These are phyloP conservation scores for Potorous gilbertii DNA, from an alignment of 2,797 vertebrate species.

Conservation along the genomic window DNA sequence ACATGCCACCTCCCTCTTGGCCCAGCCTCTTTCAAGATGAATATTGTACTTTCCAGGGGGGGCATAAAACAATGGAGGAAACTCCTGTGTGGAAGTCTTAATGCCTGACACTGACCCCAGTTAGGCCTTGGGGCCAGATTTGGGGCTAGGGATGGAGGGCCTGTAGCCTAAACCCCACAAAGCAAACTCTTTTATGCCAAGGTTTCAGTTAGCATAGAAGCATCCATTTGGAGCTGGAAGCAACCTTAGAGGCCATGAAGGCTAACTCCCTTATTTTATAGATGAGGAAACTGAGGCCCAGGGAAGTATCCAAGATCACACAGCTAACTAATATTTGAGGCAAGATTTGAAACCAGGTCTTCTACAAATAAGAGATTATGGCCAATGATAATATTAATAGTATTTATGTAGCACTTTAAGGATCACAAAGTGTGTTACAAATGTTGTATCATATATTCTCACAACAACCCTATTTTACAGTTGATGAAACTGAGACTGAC, in stretches of 20 bases:
- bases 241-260: not conserved
- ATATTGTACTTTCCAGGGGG: slow-evolving; percentile 38
- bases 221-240: not conserved
- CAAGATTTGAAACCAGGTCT: not conserved
- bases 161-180: not conserved
- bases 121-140: not conserved
- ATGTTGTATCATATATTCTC: not conserved
- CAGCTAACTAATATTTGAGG: not conserved
- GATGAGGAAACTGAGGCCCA: not conserved
- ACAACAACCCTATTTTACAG: not conserved
- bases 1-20: not conserved
- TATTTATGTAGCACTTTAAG: not conserved
- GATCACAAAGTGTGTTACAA: not conserved
- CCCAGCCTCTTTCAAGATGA: slow-evolving; percentile 67
- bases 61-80: not conserved
- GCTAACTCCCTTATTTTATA: not conserved
- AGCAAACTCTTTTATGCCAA: not conserved
- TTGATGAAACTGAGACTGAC: not conserved
- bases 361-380: not conserved
- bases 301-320: not conserved
- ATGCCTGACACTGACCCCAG: not conserved
- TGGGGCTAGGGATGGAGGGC: not conserved
- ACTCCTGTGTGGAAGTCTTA: not conserved
- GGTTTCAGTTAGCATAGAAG: not conserved
- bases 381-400: not conserved